These are phyloP conservation scores for Stictonetta naevosa DNA, from an alignment of 2,113 vertebrate species.

Conservation along the genomic window DNA sequence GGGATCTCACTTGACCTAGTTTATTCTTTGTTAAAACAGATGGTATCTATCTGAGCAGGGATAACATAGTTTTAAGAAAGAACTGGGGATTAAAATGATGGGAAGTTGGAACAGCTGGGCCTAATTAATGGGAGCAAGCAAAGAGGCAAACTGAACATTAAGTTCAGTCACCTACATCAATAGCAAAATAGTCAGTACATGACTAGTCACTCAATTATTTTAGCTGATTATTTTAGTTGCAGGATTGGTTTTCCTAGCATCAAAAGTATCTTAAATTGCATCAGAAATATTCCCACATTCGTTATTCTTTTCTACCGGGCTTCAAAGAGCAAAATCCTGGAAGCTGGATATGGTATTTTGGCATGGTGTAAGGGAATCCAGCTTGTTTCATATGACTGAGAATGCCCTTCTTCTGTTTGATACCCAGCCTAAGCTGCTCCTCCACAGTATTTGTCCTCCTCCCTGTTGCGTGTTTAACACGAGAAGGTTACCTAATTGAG, in stretches of 20 bases:
- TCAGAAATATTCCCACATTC: slow-evolving; percentile 28
- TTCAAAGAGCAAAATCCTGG: slow-evolving; percentile 42
- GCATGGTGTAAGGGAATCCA: background rate
- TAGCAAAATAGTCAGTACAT: background rate
- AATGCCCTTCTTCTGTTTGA: background rate
- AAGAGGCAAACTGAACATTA: slow-evolving; percentile 1
- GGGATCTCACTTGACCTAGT: slow-evolving; percentile 38
- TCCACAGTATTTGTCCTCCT: background rate
- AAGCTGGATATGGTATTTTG: background rate
- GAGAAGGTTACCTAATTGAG: background rate
- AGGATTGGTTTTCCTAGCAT: slow-evolving; percentile 10
- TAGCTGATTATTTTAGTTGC: background rate
- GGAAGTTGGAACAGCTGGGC: slow-evolving; percentile 7
- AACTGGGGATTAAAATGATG: background rate
- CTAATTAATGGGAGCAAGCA: slow-evolving; percentile 41
- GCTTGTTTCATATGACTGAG: background rate
- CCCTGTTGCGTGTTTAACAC: background rate
- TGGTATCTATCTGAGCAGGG: slow-evolving; percentile 28
- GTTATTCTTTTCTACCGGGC: slow-evolving; percentile 10
- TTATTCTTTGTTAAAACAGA: slow-evolving; percentile 56
- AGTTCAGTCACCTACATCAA: slow-evolving; percentile 22
- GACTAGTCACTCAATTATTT: background rate
- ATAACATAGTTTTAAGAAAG: slow-evolving; percentile 41
- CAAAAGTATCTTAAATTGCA: slow-evolving; percentile 1
- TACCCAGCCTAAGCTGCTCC: background rate